Base-by-base conservation (phyloP, 2,888 invertebrate species). In the Ornithoptera alexandrae region DNA sequence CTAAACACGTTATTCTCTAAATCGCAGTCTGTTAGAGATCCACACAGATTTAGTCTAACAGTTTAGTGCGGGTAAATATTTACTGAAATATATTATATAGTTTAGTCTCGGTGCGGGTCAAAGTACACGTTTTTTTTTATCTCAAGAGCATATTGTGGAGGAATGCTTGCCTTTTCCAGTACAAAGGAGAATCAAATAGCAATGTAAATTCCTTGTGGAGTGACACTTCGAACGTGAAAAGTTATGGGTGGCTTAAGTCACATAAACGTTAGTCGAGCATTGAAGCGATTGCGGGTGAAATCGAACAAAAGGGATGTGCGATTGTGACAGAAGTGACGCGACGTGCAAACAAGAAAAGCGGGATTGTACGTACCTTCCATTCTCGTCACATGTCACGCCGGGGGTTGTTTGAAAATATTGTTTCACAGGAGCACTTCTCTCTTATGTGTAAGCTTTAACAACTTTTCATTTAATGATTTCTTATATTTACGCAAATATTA, bases 341-440 rank as follows among this genome's bases (percentile, higher is more conserved):
- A 62, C 72, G 73, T 73, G 73, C 73, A 71, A 73, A 70, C 67
- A 74, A 69, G 74, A 71, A 74, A 75, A 74, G 74, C 72, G 74
- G 72, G 71, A 75, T 75, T 70, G 59, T 63, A 68, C 68, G 59
- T 63, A 69, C 68, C 74, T 67, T 72, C 78, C 76, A 81, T 80
- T 81, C 76, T 74, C 77, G 79, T 83, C 85, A 84, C 79, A 80
- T 84, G 82, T 82, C 84, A 79, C 74, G 71, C 71, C 74, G 71
- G 72, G 74, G 79, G 79, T 80, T 81, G 84, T 80, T 73, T 71
- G 70, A 71, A 73, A 71, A 77, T 76, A 63, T 68, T 66, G 66
- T 68, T 70, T 66, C 66, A 65, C 58, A 65, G 60, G 67, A 70
- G 62, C 56, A 68, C 61, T 72, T 64, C 46, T 20, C 62, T 65